phyloP scores from a whole-genome alignment of 2,797 vertebrate genomes.

The Neomorphus geoffroyi region DNA sequence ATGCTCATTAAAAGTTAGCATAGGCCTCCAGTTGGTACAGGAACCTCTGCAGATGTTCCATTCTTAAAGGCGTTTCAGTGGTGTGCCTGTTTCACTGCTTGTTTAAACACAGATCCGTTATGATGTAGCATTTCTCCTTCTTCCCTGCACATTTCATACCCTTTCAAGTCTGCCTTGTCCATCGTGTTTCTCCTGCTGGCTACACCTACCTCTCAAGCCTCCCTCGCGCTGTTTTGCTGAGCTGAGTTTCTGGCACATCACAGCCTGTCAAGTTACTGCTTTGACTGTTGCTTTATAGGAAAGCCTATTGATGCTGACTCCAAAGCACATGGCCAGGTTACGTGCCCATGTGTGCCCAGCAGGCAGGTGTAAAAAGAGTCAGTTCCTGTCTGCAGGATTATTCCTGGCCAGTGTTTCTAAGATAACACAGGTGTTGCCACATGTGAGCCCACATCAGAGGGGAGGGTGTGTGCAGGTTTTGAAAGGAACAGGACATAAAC shows the following conservation, averaged over 20 bases:
- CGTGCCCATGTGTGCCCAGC: background rate
- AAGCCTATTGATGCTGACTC: background rate
- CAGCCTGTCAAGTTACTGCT: background rate
- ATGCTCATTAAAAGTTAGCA: background rate
- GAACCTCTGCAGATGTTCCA: background rate
- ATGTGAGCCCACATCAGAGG: background rate
- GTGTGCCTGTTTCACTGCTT: accelerated
- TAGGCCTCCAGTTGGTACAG: accelerated
- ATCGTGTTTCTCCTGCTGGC: background rate
- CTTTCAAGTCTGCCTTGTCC: background rate
- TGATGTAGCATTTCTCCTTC: background rate
- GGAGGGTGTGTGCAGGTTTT: background rate
- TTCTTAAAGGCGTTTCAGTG: accelerated
- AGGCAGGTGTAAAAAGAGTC: background rate
- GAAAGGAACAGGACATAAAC: background rate
- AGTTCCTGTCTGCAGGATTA: background rate
- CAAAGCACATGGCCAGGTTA: accelerated
- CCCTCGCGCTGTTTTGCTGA: background rate
- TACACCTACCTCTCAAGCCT: background rate
- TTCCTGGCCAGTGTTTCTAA: conserved; percentile 19
- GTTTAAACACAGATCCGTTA: background rate
- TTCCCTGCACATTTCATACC: background rate
- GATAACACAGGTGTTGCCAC: conserved; percentile 20
- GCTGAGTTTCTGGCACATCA: background rate
- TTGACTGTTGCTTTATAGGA: background rate